Base-by-base conservation (phyloP, 2,888 invertebrate genomes). In the Hololepta plana region DNA sequence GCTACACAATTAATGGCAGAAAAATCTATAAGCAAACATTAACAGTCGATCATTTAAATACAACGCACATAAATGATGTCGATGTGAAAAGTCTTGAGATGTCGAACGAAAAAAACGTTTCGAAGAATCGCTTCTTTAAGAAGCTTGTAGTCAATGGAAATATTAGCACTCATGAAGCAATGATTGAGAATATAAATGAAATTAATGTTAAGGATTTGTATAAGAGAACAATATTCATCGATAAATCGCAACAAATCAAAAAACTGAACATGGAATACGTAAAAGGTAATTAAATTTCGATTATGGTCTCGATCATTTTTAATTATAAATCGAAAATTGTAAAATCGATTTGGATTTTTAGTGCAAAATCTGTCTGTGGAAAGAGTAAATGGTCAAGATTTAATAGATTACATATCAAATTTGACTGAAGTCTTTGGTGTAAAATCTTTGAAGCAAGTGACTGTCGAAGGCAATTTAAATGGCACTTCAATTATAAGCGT, bases 1-100 rank as follows among this genome's bases (percentile, higher is more conserved):
- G 45, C 12, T 45, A 39, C 28, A 28, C 34, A 4, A 43, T 50
- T 23, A 35, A 27, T 23, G 47, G 47, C 3, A 37, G 34, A 20
- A 49, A 46, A 33, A 34, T 26, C 11, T 42, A 45, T 27, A 31
- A 25, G 23, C 36, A 38, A n/a, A 35, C 30, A 4, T 24, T 49
- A 12, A 41, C 34, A 27, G 35, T 39, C 16, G 36, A 43, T 22
- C 35, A 29, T 20, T 27, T 34, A n/a, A 23, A 23, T 15, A 33
- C 32, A 10, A 26, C 34, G 15, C 32, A 29, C 29, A 29, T 36
- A 19, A 32, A 36, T 14, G 28, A 28, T 11, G 6, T 32, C 11
- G 22, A 29, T 5, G 10, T 32, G 1, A 16, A 6, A 4, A 24
- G 33, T 11, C 30, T 23, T 26, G 13, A 30, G 5, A 32, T 21